Base-by-base conservation (phyloP, 2,888 invertebrate species). In the Polyploca ridens region DNA sequence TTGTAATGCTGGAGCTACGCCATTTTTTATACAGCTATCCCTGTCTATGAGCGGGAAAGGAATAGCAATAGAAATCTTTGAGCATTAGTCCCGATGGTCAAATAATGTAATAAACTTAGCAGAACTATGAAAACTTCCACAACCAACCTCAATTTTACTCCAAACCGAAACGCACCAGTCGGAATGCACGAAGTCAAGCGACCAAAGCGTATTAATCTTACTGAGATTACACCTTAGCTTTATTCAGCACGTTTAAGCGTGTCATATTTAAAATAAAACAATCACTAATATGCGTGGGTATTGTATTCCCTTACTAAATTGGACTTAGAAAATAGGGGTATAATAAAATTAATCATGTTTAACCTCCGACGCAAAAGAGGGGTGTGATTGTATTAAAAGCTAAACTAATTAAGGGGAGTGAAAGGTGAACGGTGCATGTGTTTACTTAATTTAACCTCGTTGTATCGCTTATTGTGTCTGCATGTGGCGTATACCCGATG, bases 151-250 rank as follows among this genome's bases (percentile, higher is more conserved):
- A 16, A 60, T 41, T 69, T 64, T 62, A 27, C 38, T 54, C 61
- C 71, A 62, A 64, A 69, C 70, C 73, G 72, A 74, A 84, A 87
- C 91, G 91, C 93, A 93, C 93, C 93, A 92, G 93, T 86, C 93
- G 91, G 91, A 93, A 93, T 93, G 91, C 91, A 91, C 82, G 77
- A 84, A 90, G 86, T 89, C 84, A 90, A 92, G 91, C 92, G 86
- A 88, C 82, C 83, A 84, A 93, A 92, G 92, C 93, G 84, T 91
- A 88, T 86, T 88, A 88, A 88, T 83, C 87, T 89, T 90, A 91
- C 80, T 84, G 87, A 90, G 89, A 92, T 90, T 90, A 91, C 78
- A 88, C 78, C 86, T 89, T 89, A 89, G 73, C 74, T 70, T 74
- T 82, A 79, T 68, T 70, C 84, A 83, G 82, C 78, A 82, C 81